Conservation (phyloP, 2,888 invertebrate genomes). For the Ochropacha duplaris region DNA sequence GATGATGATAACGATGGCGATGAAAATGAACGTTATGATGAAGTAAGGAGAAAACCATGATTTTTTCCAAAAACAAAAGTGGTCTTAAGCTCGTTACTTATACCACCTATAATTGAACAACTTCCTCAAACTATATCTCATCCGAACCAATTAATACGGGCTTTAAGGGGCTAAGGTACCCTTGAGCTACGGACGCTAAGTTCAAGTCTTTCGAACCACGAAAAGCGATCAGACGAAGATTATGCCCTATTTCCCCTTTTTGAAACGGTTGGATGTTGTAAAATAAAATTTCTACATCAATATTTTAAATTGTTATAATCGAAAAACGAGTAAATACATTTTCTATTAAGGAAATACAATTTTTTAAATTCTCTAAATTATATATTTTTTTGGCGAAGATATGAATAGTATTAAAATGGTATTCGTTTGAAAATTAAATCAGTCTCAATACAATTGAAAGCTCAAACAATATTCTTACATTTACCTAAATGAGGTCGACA, state of each 20-base stretch:
- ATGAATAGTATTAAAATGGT: too few relatives aligned
- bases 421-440: background rate
- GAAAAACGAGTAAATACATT: too few relatives aligned
- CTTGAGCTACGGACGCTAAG: background rate
- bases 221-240: background rate
- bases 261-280: background rate
- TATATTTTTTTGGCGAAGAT: too few relatives aligned
- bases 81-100: background rate
- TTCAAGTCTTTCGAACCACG: background rate
- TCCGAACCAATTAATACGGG: constrained; percentile 56
- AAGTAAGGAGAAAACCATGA: too few relatives aligned
- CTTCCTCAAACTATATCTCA: constrained; percentile 35
- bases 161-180: constrained; percentile 29
- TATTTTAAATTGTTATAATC: too few relatives aligned
- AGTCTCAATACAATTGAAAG: background rate
- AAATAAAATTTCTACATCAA: too few relatives aligned
- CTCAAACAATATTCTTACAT: background rate
- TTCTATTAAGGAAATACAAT: too few relatives aligned
- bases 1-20: too few relatives aligned
- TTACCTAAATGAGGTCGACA: background rate
- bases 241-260: background rate
- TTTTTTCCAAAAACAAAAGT: background rate
- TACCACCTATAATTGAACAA: constrained; percentile 10
- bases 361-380: too few relatives aligned
- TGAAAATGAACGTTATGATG: too few relatives aligned